Base-by-base conservation (phyloP, 2,797 vertebrate genomes). In the Agapornis canus region DNA sequence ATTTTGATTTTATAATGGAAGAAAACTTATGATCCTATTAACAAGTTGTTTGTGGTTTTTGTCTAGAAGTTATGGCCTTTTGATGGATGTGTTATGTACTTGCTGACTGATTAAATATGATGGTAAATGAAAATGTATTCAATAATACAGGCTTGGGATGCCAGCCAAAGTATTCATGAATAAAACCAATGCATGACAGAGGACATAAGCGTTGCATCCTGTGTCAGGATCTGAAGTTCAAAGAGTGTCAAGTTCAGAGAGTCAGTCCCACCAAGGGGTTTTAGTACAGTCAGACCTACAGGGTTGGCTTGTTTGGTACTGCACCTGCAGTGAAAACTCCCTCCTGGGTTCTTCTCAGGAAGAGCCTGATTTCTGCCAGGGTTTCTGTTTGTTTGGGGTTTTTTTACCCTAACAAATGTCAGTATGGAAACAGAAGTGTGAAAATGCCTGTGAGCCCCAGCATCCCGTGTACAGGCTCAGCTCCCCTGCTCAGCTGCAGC, bases 1-100 rank as follows among this genome's bases (percentile, higher is more conserved):
- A 43, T 89, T 92, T 89, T 70, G 60, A 73, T 82, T 86, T 72
- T 56, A n/a, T 84, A 86, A 82, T 77, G 73, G 90, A 60, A 85
- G 81, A 82, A 80, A 95, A 90, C 47, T 89, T 90, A 87, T 4
- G 60, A 89, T 86, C 75, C 68, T 68, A 57, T 90, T 95, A 95
- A 48, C 37, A 71, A 92, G 63, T 57, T 90, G 45, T 60, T 92
- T 92, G 71, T 7, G 10, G 3, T 82, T 90, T 89, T 66, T 86
- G 45, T 84, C 80, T 82, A 11, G 51, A 73, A 85, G 81, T 85
- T 90, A 31, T 8, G 54, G 70, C 40, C 83, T 86, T 90, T 84
- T 89, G 93, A 94, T 89, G 81, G 88, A 90, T 92, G 73, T 73
- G 66, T 86, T 89, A 35, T 7, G 1, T 89, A 35, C 51, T 37